These are phyloP conservation scores for Loxodonta africana DNA, from an alignment of 2,113 vertebrate species.

Conservation along the genomic window DNA sequence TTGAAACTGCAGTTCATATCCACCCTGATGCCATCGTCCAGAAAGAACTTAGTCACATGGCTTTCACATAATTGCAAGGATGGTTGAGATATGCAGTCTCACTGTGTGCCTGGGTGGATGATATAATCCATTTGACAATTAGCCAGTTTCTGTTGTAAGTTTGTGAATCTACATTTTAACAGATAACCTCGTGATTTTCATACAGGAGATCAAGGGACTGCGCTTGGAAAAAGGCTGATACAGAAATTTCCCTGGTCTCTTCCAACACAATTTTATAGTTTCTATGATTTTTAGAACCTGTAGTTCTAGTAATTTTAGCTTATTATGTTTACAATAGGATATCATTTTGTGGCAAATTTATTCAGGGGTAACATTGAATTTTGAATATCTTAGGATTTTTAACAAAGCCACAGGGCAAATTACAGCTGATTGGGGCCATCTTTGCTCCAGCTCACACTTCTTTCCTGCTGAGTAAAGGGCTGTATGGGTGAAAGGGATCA, in stretches of 20 bases:
- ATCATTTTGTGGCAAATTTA: neutral
- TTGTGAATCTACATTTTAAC: neutral
- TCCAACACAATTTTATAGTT: neutral
- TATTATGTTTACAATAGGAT: neutral
- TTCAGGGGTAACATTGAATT: slow-evolving; percentile 3
- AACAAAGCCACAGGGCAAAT: neutral
- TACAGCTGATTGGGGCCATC: neutral
- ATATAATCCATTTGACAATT: neutral
- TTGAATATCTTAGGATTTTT: neutral
- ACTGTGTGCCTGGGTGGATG: neutral
- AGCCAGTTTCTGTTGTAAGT: neutral
- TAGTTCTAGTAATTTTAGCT: neutral
- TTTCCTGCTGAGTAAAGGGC: neutral
- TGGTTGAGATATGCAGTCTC: neutral
- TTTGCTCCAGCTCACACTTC: neutral
- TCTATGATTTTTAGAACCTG: neutral
- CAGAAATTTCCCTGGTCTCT: neutral
- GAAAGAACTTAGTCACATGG: neutral
- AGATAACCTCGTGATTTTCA: neutral
- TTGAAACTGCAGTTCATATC: neutral
- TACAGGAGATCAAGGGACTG: neutral
- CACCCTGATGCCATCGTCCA: neutral
- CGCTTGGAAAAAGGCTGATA: neutral
- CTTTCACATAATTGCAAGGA: neutral
- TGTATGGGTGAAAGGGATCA: neutral